These are phyloP conservation scores for Archilochus colubris DNA, from an alignment of 2,113 vertebrate genomes.

Conservation along the genomic window DNA sequence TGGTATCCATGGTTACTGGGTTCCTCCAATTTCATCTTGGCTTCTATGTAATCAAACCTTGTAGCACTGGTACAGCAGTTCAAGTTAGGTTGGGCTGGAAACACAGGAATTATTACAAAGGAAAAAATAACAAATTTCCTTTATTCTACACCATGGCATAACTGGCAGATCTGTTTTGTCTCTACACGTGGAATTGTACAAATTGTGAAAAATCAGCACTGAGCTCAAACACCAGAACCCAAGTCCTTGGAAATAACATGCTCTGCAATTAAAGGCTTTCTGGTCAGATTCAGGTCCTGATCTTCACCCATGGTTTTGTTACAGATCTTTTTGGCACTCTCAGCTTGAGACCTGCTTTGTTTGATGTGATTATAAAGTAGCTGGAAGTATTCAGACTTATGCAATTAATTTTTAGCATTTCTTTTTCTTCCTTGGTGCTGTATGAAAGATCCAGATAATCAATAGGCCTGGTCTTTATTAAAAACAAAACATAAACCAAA, in stretches of 20 bases:
- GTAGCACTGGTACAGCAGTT: not conserved
- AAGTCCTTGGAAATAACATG: not conserved
- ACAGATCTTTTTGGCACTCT: not conserved
- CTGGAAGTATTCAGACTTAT: not conserved
- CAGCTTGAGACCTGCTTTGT: not conserved
- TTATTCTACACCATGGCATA: not conserved
- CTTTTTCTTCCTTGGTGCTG: not conserved
- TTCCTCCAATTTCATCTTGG: not conserved
- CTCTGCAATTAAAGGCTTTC: not conserved
- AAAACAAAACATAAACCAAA: not conserved
- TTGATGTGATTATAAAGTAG: not conserved
- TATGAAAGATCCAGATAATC: not conserved
- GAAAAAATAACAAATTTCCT: not conserved
- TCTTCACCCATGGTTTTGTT: not conserved
- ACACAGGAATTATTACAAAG: not conserved
- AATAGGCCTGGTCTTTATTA: not conserved
- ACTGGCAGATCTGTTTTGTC: not conserved
- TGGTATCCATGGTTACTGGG: constrained; percentile 37
- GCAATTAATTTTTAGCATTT: not conserved
- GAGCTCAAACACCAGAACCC: not conserved
- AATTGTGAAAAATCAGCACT: not conserved
- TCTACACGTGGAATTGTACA: accelerated
- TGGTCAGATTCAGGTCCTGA: not conserved
- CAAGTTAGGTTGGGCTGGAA: not conserved
- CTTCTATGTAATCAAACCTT: not conserved